Evolutionary conservation across 2,797 vertebrate genomes (phyloP).

Genomic region (Gymnothorax javanicus): DNA sequence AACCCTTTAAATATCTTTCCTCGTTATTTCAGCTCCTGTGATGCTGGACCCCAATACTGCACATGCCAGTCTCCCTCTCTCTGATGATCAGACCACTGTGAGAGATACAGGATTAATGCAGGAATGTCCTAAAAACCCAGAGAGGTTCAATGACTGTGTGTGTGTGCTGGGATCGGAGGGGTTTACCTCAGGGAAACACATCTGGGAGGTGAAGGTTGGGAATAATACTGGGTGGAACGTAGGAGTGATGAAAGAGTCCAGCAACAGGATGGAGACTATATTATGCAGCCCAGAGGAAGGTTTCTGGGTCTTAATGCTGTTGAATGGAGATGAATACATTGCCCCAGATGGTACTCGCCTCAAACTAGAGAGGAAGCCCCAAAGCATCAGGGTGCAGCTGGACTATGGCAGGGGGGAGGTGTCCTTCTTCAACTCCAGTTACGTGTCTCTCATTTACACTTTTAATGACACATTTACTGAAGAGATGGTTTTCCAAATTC

Average conservation of each 20-base stretch:
- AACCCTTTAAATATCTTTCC: too few species aligned
- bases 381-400: constrained; percentile 52
- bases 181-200: constrained; percentile 58
- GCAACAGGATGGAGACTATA: constrained; percentile 58
- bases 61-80: constrained; percentile 47
- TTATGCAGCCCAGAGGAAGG: constrained; percentile 43
- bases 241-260: constrained; percentile 32
- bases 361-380: constrained; percentile 43
- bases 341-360: constrained; percentile 51
- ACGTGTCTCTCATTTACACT: constrained; percentile 55
- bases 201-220: constrained; percentile 63
- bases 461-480: constrained; percentile 58
- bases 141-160: constrained; percentile 58
- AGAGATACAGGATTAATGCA: constrained; percentile 46
- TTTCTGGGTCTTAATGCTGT: constrained; percentile 62
- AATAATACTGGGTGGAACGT: constrained; percentile 65
- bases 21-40: constrained; percentile 45
- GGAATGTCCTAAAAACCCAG: constrained; percentile 45
- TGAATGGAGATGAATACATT: constrained; percentile 43
- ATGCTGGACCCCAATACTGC: constrained; percentile 45
- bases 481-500: constrained; percentile 58
- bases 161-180: constrained; percentile 54
- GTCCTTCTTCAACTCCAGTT: constrained; percentile 55
- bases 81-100: constrained; percentile 48
- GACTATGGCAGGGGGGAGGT: constrained; percentile 53